A percentile compares a stretch with the other conserved stretches of the same genome.
These are phyloP conservation scores for Intellagama lesueurii DNA, from an alignment of 2,797 vertebrate genomes.

Conservation along the genomic window DNA sequence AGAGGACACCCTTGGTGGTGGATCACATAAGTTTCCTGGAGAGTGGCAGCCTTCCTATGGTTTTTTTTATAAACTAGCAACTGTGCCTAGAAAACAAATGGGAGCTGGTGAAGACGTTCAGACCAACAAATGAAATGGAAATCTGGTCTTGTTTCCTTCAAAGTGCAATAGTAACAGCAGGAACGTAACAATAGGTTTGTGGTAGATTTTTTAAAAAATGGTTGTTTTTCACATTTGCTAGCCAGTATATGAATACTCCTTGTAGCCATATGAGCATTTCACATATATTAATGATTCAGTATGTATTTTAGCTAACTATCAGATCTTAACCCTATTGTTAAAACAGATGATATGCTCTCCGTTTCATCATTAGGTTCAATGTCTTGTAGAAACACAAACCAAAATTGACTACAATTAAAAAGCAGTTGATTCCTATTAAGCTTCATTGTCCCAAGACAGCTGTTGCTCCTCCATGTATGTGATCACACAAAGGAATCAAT, in stretches of 20 bases:
- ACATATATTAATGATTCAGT: not conserved
- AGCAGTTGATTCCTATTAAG: not conserved
- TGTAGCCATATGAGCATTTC: not conserved
- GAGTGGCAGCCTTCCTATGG: too few relatives aligned
- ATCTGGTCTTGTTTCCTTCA: not conserved
- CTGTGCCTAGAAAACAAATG: not conserved
- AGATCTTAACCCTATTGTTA: constrained; percentile 4
- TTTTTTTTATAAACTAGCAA: not conserved
- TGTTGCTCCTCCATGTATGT: not conserved
- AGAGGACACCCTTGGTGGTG: not conserved
- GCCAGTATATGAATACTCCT: not conserved
- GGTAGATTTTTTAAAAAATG: not conserved
- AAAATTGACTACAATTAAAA: not conserved
- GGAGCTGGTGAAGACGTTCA: not conserved
- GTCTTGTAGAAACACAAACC: constrained; percentile 22
- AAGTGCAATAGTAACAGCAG: not conserved
- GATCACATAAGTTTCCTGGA: not conserved
- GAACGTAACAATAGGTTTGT: not conserved
- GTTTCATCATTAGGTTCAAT: constrained; percentile 25
- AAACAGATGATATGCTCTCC: not conserved
- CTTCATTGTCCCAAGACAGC: not conserved
- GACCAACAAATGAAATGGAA: not conserved
- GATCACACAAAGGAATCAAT: not conserved
- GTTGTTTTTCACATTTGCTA: not conserved
- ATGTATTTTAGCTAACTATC: not conserved